Base-by-base conservation (phyloP, 2,797 vertebrate genomes). In the Bradypodion pumilum region DNA sequence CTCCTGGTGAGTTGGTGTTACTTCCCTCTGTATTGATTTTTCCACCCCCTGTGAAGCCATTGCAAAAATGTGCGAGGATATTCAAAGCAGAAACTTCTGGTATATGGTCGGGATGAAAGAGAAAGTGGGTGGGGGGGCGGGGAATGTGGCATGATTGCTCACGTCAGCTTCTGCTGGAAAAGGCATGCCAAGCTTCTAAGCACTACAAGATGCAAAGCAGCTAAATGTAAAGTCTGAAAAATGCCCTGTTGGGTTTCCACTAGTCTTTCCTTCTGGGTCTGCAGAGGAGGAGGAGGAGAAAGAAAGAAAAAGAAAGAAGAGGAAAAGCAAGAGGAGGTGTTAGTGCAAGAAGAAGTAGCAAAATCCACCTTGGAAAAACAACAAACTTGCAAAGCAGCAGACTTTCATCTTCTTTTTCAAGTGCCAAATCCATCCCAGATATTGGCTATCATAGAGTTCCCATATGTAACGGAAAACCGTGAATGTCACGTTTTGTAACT, bases 181-280 rank as follows among this genome's bases (percentile, higher is more conserved):
- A 94, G 90, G 92, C 93, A 95, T 84, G 80, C 91, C 88, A 91
- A 91, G 91, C 87, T 84, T 81, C 73, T 94, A 94, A 94, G 94
- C 91, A 90, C 42, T 86, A 88, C 86, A 92, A 93, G 84, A 81
- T 81, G 84, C 72, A 10, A 25, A 85, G 68, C 42, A 65, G 7
- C 89, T 79, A 85, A 92, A 84, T 25, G 69, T 87, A 85, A 52
- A 89, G 80, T 84, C 82, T 87, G 90, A 90, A 91, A 90, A 91
- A 88, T 68, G 59, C 75, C 62, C 70, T 32, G 88, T 87, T 90
- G 60, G 7, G 13, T 82, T n/a, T 82, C 66, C 8, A 27, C 13
- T 42, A 13, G 60, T 90, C 46, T 75, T 88, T 89, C 68, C 81
- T 76, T 86, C 76, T 74, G 72, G 81, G 49, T 6, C 68, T 84